These are phyloP conservation scores for Phodopus roborovskii DNA, from an alignment of 2,113 vertebrate species.

Conservation along the genomic window DNA sequence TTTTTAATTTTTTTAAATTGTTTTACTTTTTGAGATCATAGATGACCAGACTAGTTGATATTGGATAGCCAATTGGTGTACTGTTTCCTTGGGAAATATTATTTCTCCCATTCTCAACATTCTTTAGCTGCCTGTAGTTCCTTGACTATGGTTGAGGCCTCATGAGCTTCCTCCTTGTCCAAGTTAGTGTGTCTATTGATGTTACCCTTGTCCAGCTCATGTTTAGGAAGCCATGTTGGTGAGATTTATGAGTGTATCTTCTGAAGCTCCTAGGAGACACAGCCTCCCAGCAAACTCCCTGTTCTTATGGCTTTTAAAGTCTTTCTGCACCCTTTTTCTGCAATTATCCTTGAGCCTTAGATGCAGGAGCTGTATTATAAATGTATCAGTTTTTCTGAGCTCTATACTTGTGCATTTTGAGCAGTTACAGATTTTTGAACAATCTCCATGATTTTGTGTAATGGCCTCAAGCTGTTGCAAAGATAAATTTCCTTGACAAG, in stretches of 20 bases:
- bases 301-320: background rate
- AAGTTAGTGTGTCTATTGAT: background rate
- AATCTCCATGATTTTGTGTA: background rate
- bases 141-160: background rate
- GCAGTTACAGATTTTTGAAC: background rate
- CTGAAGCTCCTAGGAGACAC: background rate
- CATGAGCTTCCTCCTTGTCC: background rate
- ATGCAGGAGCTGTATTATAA: background rate
- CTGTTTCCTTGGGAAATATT: background rate
- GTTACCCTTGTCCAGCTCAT: background rate
- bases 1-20: background rate
- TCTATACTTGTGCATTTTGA: background rate
- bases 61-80: background rate
- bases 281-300: background rate
- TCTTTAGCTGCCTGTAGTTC: background rate
- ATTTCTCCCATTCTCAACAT: background rate
- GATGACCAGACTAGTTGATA: background rate
- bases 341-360: background rate
- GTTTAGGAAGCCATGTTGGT: background rate
- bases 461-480: background rate
- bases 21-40: background rate
- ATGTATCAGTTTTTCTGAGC: background rate
- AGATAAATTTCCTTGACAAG: background rate
- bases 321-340: background rate
- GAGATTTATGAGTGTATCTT: background rate